phyloP scores from a whole-genome alignment of 2,888 invertebrate species.

The Belgica antarctica region DNA sequence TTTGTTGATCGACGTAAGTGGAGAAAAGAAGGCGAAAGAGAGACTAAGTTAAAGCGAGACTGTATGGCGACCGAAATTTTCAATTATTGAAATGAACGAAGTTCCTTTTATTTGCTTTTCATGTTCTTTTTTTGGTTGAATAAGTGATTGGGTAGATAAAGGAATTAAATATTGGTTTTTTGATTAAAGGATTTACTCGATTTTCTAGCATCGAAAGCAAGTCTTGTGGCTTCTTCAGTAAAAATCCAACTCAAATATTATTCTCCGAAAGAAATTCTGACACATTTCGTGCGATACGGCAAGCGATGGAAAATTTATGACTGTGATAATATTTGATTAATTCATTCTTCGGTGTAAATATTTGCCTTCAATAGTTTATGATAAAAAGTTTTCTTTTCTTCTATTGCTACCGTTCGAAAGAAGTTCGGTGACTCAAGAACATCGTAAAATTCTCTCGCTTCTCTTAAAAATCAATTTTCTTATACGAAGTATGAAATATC shows the following conservation, averaged over 20 bases:
- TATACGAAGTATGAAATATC: neutral
- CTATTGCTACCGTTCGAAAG: constrained; percentile 18
- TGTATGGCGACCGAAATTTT: constrained; percentile 40
- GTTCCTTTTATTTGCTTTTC: constrained; percentile 20
- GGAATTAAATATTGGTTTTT: constrained; percentile 37
- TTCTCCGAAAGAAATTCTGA: constrained; percentile 5
- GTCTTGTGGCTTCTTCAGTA: constrained; percentile 34
- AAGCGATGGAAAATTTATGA: constrained; percentile 30
- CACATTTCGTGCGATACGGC: constrained; percentile 26
- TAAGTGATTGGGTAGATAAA: constrained; percentile 21
- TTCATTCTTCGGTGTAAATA: constrained; percentile 3
- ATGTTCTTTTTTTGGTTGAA: constrained; percentile 17
- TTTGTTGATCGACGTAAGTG: constrained; percentile 21
- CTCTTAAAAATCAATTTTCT: constrained; percentile 16
- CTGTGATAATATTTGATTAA: constrained; percentile 38
- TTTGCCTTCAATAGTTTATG: constrained; percentile 10
- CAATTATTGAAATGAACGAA: constrained; percentile 30
- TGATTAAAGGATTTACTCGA: constrained; percentile 35
- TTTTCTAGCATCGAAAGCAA: neutral
- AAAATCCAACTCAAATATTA: constrained; percentile 22
- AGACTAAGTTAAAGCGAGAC: constrained; percentile 36
- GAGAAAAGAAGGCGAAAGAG: constrained; percentile 3
- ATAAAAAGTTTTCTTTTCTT: constrained; percentile 10
- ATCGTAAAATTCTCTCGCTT: neutral
- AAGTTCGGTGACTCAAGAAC: constrained; percentile 30